Percentiles rank a stretch among this genome's conserved stretches.
These are phyloP conservation scores for Terebella lapidaria DNA, from an alignment of 2,888 invertebrate genomes.

Conservation along the genomic window DNA sequence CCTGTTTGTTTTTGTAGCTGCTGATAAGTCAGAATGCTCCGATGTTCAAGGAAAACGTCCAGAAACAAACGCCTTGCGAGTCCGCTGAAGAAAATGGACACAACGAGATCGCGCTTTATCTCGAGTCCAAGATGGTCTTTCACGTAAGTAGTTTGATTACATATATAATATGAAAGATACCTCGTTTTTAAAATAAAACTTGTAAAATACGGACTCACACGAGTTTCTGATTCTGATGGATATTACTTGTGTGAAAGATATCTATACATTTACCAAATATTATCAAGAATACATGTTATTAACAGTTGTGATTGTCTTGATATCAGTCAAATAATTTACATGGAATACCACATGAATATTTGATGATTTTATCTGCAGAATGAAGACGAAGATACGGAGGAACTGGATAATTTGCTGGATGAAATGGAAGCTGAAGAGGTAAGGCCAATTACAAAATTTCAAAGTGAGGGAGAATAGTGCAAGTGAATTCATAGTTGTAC, in stretches of 20 bases:
- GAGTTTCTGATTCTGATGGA: no score
- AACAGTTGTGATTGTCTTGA: no score
- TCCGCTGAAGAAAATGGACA: slow-evolving; percentile 61
- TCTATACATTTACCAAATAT: no score
- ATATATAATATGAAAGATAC: no score
- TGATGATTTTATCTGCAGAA: slow-evolving; percentile 6
- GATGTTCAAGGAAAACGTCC: slow-evolving; percentile 63
- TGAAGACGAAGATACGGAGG: slow-evolving; percentile 19
- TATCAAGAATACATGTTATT: no score
- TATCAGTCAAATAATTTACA: not conserved
- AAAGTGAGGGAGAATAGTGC: no score
- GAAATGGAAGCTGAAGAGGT: slow-evolving; percentile 28
- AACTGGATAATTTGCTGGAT: slow-evolving; percentile 25
- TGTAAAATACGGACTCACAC: no score
- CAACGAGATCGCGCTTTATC: slow-evolving; percentile 62
- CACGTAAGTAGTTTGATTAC: slow-evolving; percentile 45
- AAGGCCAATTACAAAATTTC: no score
- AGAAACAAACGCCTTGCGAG: slow-evolving; percentile 65
- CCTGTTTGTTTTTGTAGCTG: slow-evolving; percentile 41
- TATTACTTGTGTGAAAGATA: no score
- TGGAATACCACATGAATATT: not conserved
- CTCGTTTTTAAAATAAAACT: no score
- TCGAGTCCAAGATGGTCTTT: slow-evolving; percentile 68
- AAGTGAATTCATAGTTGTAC: no score
- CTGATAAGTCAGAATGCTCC: slow-evolving; percentile 62